Evolutionary conservation across 2,797 vertebrate genomes (phyloP), one percentile per base, ranked within the genome.

Genomic region (Leptatherina wallacei): DNA sequence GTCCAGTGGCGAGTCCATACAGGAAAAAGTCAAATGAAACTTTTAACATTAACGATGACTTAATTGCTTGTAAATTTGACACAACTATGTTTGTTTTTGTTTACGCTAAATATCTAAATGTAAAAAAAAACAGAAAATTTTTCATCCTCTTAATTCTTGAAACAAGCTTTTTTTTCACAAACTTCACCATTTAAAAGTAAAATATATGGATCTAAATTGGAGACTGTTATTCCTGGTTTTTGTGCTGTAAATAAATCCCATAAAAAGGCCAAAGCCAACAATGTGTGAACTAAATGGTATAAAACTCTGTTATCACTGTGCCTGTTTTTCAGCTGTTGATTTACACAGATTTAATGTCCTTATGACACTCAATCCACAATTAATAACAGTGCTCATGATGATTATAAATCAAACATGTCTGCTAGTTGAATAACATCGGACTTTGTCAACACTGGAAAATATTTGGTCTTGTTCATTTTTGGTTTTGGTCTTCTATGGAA

Each of bases 171-270:
- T 65, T 16, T 35, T 49, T 52, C 18, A 57, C 55, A 13, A 0
- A 64, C 64, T 59, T 55, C 18, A 47, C 13, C 6, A 61, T 42
- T 61, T 33, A 18, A 71, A 66, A 49, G 1, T 4, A 68, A 27
- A 65, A 54, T 13, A 56, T 13, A 3, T 33, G 27, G 2, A 68
- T 51, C 32, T 30, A 77, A 59, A 42, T 20, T 33, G 1, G 64
- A 42, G 4, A 30, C 9, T 49, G 20, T 40, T 49, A 24, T 52
- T 71, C 40, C 33, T 75, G 13, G 11, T 29, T 61, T n/a, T 29
- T 62, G 35, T 61, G 38, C 22, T 59, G 18, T 64, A 9, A 75
- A 60, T n/a, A 65, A 77, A 77, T 80, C 20, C 63, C 47, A 30
- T 52, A 6, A 52, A 66, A 75, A 65, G 35, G 61, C 13, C 24